A percentile compares a stretch with the other conserved stretches of the same genome.
Conservation (phyloP, 2,888 invertebrate genomes). For the Hymenopus coronatus region DNA sequence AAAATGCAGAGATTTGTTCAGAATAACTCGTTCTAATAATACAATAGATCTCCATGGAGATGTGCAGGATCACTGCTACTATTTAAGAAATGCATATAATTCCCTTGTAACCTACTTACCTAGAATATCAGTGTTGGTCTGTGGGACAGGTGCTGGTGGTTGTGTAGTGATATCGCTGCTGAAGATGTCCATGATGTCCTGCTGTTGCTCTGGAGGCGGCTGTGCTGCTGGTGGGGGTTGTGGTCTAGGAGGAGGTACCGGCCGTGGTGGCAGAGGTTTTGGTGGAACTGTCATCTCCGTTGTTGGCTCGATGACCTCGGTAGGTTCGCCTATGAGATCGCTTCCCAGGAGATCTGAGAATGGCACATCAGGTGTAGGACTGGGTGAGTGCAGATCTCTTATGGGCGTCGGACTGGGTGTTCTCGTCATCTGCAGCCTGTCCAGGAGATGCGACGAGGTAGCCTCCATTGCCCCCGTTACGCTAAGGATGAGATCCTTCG, state of each 20-base stretch:
- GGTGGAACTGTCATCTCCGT: conserved; percentile 20
- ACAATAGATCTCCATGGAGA: neutral
- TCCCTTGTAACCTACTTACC: conserved; percentile 20
- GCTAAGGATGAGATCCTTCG: conserved; percentile 79
- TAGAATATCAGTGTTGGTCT: conserved; percentile 30
- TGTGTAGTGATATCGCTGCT: conserved; percentile 23
- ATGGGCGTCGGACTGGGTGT: conserved; percentile 85
- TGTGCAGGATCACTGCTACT: no score
- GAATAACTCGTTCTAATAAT: no score
- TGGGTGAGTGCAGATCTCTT: conserved; percentile 77
- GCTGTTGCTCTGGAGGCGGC: conserved; percentile 34
- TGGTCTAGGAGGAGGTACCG: conserved; percentile 25
- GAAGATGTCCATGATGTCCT: conserved; percentile 39
- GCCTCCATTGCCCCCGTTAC: conserved; percentile 88
- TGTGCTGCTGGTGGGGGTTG: conserved; percentile 29
- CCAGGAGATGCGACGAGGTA: conserved; percentile 77
- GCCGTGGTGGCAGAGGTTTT: conserved; percentile 30
- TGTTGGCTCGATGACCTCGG: neutral
- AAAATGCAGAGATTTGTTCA: no score
- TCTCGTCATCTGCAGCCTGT: conserved; percentile 78
- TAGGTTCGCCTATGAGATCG: neutral
- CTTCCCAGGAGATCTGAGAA: conserved; percentile 25
- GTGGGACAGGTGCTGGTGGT: conserved; percentile 23
- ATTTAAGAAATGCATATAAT: no score
- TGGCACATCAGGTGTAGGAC: conserved; percentile 72